Base-by-base conservation (phyloP, 2,888 invertebrate genomes). In the Phaonia tiefii region DNA sequence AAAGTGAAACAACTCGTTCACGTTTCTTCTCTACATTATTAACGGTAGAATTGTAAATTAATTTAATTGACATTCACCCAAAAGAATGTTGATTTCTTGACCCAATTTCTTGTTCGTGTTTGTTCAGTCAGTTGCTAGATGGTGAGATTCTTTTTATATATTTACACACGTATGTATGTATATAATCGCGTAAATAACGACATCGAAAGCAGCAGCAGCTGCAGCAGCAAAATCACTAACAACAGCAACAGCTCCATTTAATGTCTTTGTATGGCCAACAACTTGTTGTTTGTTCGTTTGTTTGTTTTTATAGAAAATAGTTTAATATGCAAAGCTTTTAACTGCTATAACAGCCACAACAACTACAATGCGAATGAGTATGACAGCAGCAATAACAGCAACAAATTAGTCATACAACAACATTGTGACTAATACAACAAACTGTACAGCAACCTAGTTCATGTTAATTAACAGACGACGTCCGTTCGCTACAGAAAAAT, bases 1-100 rank as follows among this genome's bases (percentile, higher is more conserved):
- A 11, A 49, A 20, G 1, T 13, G 8, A 49, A 49, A 46, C 46
- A 46, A 13, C 39, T 20, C 39, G 39, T 22, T 39, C 51, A 67
- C 54, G 56, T 54, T 56, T 54, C 51, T 20, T 54, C 13, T 54
- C 1, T 51, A 3, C 54, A 39, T 69, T 56, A 17, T 72, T 75
- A 81, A 81, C 75, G 69, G 79, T 65, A 51, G 69, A 75, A 69
- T 72, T 72, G 22, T 65, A 78, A 75, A 79, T 79, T 67, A 75
- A 81, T 71, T 81, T 67, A 79, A 79, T 79, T 81, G 80, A 75
- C 78, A 81, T 72, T 78, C 80, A 72, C 78, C 80, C 42, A 63
- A 78, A 81, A 78, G 79, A 81, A 81, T 81, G 78, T 79, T 67
- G 75, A 81, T 42, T 73, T 72, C 10, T 79, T 79, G 81, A 81